Base-by-base conservation (phyloP, 2,888 invertebrate species). In the Cheilosia pagana region DNA sequence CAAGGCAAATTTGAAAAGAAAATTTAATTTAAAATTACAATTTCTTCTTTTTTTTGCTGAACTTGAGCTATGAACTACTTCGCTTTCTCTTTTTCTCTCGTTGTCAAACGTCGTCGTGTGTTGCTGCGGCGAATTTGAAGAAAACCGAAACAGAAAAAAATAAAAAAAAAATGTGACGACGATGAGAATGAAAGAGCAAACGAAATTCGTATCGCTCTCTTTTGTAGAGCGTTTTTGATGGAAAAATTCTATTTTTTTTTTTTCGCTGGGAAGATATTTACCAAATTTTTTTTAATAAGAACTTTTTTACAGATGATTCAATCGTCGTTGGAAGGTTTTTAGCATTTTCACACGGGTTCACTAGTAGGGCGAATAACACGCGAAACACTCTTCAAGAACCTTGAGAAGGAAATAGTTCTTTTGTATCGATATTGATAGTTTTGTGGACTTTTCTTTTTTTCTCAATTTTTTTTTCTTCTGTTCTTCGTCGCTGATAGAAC, bases 201-300 rank as follows among this genome's bases (percentile, higher is more conserved):
- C 79, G 59, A 65, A 59, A 72, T 67, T 78, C 55, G 23, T 39
- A n/a, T 67, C 57, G 55, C 45, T 59, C 77, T 60, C 70, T 68
- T 57, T 23, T 35, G n/a, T 10, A 43, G 57, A 77, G 53, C 55
- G 48, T 65, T 65, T 75, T 62, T 50, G 68, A 74, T 62, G 63
- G 25, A 63, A 70, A 67, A 71, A 70, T 52, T 77, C 48, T 41
- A 60, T 45, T 67, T 10, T 76, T 67, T 62, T 62, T 41, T 60
- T 68, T 60, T 68, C 68, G 59, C 52, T 75, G 60, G 72, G 68
- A 74, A 85, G 79, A 85, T 85, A 85, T 85, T 85, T 85, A 85
- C 85, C 85, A 85, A 85, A 67, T 75, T 59, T 76, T 55, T 59
- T 63, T 79, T 76, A 79, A 71, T 75, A 79, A 76, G 59, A 71